Evolutionary conservation across 2,797 vertebrate species (phyloP).

Genomic region (Agapornis canus): DNA sequence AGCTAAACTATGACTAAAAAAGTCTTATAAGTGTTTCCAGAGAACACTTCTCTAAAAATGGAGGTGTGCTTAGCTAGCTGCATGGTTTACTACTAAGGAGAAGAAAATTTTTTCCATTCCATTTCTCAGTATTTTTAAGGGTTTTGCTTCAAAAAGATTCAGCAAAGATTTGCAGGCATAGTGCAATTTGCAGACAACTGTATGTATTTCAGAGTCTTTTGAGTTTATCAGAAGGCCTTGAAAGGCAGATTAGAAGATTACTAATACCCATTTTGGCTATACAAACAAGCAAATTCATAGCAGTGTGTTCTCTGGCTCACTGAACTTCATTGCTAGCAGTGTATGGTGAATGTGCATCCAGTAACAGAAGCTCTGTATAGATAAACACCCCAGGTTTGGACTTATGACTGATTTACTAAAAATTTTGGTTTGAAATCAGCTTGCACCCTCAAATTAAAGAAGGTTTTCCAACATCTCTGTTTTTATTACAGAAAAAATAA

Average conservation of each 20-base stretch:
- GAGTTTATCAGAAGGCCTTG: slow-evolving; percentile 15
- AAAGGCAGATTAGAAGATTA: slow-evolving; percentile 9
- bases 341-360: background rate
- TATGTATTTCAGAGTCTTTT: slow-evolving; percentile 32
- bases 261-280: background rate
- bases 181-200: background rate
- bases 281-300: background rate
- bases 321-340: background rate
- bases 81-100: slow-evolving; percentile 1
- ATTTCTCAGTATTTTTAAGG: slow-evolving; percentile 24
- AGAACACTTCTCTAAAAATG: slow-evolving; percentile 48
- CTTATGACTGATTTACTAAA: background rate
- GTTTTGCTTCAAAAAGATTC: background rate
- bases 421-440: background rate
- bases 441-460: background rate
- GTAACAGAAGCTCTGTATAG: background rate
- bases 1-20: background rate
- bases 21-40: slow-evolving; percentile 28
- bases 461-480: background rate
- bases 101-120: slow-evolving; percentile 46
- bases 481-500: background rate
- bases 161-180: background rate
- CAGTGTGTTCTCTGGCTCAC: background rate
- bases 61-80: background rate
- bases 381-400: background rate